Evolutionary conservation across 1,140 invertebrate genomes (phyloP).

Genomic region (Subanguina moxae): DNA sequence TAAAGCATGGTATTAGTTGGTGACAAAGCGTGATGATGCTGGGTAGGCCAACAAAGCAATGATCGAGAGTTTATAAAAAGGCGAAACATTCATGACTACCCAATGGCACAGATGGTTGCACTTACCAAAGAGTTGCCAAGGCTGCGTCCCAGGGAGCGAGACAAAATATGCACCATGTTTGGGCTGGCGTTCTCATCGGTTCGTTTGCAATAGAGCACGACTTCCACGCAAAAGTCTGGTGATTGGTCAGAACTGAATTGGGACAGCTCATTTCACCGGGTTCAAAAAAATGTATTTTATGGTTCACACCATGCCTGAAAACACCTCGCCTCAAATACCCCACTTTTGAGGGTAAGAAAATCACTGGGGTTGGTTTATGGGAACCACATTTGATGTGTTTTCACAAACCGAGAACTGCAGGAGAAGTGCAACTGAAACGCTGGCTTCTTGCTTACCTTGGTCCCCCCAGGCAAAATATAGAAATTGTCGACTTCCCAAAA

Average conservation of each 20-base stretch:
- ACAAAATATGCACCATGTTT: conserved; percentile 25
- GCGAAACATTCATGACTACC: too few species aligned
- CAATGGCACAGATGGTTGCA: neutral
- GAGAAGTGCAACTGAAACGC: too few species aligned
- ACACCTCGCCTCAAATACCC: conserved; percentile 12
- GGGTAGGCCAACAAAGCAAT: too few species aligned
- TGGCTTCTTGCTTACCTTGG: too few species aligned
- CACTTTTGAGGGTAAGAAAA: conserved; percentile 17
- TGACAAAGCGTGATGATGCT: too few species aligned
- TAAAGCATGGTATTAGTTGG: conserved; percentile 5
- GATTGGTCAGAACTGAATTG: conserved; percentile 31
- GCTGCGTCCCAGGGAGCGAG: conserved; percentile 27
- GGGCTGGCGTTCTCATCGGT: conserved; percentile 31
- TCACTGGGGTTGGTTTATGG: too few species aligned
- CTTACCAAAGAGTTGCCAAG: conserved; percentile 28
- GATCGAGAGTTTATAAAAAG: too few species aligned
- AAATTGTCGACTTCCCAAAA: too few species aligned
- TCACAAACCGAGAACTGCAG: too few species aligned
- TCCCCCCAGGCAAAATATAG: too few species aligned
- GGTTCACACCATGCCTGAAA: too few species aligned
- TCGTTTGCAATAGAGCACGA: conserved; percentile 28
- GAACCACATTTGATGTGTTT: too few species aligned
- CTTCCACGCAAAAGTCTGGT: conserved; percentile 26
- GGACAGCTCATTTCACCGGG: neutral
- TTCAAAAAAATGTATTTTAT: conserved; percentile 3